These are phyloP conservation scores for Vireo altiloquus DNA, from an alignment of 2,113 vertebrate genomes.

Conservation along the genomic window DNA sequence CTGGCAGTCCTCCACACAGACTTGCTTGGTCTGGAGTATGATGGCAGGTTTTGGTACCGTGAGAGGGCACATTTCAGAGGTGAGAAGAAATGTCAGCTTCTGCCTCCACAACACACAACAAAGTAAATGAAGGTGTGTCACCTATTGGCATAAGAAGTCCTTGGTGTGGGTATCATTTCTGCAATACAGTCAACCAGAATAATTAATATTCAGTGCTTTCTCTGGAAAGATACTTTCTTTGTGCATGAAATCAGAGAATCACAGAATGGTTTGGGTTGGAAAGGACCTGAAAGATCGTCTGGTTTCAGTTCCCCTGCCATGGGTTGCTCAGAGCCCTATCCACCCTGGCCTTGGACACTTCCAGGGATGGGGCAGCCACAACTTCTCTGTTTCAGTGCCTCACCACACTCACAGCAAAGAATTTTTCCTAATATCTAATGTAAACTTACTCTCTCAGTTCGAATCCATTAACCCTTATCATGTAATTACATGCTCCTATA, in stretches of 20 bases:
- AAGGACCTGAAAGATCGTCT: not conserved
- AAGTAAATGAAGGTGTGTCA: not conserved
- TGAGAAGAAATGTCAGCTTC: not conserved
- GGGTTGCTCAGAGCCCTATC: not conserved
- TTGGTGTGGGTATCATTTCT: not conserved
- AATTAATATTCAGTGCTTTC: not conserved
- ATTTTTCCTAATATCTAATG: not conserved
- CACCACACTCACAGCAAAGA: not conserved
- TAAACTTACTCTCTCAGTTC: not conserved
- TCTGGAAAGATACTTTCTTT: not conserved
- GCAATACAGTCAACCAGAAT: not conserved
- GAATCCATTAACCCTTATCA: not conserved
- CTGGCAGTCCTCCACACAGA: not conserved
- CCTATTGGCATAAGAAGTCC: not conserved
- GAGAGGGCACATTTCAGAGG: not conserved
- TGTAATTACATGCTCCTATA: not conserved
- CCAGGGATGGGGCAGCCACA: not conserved
- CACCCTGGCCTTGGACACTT: not conserved
- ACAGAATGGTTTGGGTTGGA: not conserved
- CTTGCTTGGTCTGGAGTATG: not conserved
- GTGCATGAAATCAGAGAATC: not conserved
- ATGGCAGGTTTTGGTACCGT: not conserved
- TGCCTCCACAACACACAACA: not conserved
- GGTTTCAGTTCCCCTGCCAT: not conserved
- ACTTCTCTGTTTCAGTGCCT: not conserved